Conservation (phyloP, 2,888 invertebrate species). For the Oconnorella tubifera region DNA sequence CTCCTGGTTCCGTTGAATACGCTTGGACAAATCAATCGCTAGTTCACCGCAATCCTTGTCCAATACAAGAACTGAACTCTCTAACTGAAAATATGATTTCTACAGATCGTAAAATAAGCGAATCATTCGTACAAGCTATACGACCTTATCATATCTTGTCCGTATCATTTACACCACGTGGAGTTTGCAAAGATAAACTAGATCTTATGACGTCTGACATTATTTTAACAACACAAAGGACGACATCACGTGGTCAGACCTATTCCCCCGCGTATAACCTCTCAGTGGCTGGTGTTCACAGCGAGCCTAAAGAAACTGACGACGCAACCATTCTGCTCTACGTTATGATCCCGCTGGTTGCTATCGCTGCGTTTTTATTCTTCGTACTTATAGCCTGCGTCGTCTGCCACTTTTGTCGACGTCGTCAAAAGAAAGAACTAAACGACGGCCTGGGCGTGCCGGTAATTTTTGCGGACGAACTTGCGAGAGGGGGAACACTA, state of each 20-base stretch:
- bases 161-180: constrained; percentile 21
- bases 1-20: constrained; percentile 60
- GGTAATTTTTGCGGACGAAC: constrained; percentile 88
- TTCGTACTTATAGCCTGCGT: constrained; percentile 79
- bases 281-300: neutral
- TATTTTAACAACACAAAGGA: no score
- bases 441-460: constrained; percentile 67
- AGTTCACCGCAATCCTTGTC: constrained; percentile 69
- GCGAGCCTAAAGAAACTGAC: neutral
- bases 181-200: constrained; percentile 17
- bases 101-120: no score
- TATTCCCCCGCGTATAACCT: no score
- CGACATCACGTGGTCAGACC: no score
- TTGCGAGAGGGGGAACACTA: constrained; percentile 50
- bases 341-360: constrained; percentile 64
- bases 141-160: constrained; percentile 28
- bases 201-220: neutral
- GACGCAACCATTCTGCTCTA: neutral
- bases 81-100: constrained; percentile 60
- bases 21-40: constrained; percentile 82
- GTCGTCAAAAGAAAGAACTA: neutral
- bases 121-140: constrained; percentile 39
- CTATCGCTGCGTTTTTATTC: constrained; percentile 74
- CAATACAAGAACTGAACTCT: constrained; percentile 69
- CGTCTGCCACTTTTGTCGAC: constrained; percentile 79